These are phyloP conservation scores for Chrysopilus asiliformis DNA, from an alignment of 2,888 invertebrate species.

Conservation along the genomic window DNA sequence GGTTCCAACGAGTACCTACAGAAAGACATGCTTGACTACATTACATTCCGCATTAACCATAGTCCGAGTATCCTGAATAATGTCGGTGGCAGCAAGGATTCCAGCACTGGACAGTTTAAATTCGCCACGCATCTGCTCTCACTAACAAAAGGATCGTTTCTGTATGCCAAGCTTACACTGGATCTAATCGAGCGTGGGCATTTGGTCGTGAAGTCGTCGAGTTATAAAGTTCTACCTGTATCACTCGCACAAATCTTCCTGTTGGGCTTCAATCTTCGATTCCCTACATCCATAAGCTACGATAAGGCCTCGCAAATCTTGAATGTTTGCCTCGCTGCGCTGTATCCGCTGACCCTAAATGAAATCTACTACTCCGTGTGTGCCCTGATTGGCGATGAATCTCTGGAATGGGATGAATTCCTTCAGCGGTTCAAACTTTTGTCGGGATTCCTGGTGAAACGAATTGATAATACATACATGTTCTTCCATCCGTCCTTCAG, in stretches of 20 bases:
- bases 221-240: constrained; percentile 84
- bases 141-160: constrained; percentile 76
- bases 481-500: constrained; percentile 96
- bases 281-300: constrained; percentile 80
- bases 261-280: constrained; percentile 80
- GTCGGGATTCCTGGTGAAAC: constrained; percentile 75
- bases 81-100: constrained; percentile 42
- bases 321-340: constrained; percentile 78
- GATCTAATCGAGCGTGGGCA: constrained; percentile 87
- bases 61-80: constrained; percentile 76
- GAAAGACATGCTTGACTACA: constrained; percentile 77
- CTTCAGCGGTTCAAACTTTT: constrained; percentile 74
- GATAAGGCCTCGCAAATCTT: constrained; percentile 81
- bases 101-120: constrained; percentile 52
- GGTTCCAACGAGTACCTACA: constrained; percentile 58
- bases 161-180: constrained; percentile 81
- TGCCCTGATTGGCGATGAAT: constrained; percentile 63
- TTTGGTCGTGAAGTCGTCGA: constrained; percentile 83
- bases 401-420: constrained; percentile 83
- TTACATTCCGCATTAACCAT: constrained; percentile 66
- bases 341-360: constrained; percentile 76
- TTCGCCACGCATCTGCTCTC: constrained; percentile 78
- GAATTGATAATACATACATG: constrained; percentile 89
- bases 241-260: constrained; percentile 80
- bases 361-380: constrained; percentile 92